Conservation (phyloP, 1,140 invertebrate genomes). For the Anastrepha obliqua region DNA sequence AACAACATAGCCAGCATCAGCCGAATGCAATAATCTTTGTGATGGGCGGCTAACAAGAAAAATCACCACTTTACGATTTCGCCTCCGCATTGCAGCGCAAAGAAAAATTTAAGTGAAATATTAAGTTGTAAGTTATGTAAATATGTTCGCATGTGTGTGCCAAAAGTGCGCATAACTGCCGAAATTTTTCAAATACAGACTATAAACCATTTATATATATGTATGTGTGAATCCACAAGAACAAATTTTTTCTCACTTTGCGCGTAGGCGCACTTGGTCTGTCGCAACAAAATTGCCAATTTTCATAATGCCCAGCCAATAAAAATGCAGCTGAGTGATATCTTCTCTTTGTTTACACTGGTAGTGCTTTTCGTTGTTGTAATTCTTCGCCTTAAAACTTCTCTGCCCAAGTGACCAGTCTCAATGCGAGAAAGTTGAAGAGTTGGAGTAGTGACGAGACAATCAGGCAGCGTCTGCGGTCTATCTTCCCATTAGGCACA, state of each 20-base stretch:
- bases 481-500: background rate
- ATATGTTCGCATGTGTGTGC: background rate
- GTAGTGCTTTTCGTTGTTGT: background rate
- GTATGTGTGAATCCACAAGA: background rate
- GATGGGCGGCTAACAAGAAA: background rate
- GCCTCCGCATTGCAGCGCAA: conserved; percentile 7
- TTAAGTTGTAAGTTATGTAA: background rate
- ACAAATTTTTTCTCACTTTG: background rate
- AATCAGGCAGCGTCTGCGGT: background rate
- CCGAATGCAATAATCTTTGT: background rate
- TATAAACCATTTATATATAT: background rate
- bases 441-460: background rate
- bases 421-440: background rate
- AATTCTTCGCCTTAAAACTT: background rate
- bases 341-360: background rate
- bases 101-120: background rate
- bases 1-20: background rate
- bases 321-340: background rate
- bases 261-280: background rate
- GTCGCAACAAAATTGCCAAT: conserved; percentile 17
- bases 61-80: background rate
- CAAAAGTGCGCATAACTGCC: background rate
- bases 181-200: background rate
- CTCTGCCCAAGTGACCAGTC: background rate
- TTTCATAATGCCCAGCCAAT: conserved; percentile 13